Base-by-base conservation (phyloP, 1,140 invertebrate genomes). In the Episyrphus balteatus region DNA sequence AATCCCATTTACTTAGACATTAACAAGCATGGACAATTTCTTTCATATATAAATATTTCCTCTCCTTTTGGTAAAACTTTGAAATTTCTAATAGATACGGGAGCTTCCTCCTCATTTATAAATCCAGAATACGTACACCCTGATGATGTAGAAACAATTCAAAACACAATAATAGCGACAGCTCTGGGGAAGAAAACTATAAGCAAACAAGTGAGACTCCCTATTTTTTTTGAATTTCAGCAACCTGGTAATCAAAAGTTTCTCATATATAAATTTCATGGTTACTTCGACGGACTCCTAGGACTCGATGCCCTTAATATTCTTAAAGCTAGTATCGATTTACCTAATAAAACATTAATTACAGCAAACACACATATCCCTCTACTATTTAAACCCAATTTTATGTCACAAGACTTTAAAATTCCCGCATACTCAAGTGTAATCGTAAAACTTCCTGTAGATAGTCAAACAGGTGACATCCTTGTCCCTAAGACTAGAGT, bases 261-360 rank as follows among this genome's bases (percentile, higher is more conserved):
- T 12, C 33, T 50, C 1, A 1, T 50, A 15, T 50, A 46, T 33
- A 50, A 50, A 47, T 50, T 50, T n/a, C 49, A 50, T 46, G 26
- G 36, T 18, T 50, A 46, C 32, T 50, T 50, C 21, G 49, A 46
- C 31, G 49, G 44, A 1, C 15, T 50, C 0, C 30, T 46, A n/a
- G 49, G 49, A 2, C 17, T 46, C 1, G 44, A 43, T 31, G 12
- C 12, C 17, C 12, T 41, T 26, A 26, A 3, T 26, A 3, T 5
- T 5, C 21, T 26, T 8, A 26, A 26, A 47, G 38, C 38, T 11
- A 47, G 38, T 21, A 21, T 46, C 19, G 44, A 46, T n/a, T 10
- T 46, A 2, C 43, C 6, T 34, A 15, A 5, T n/a, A 19, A 5
- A 47, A 34, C 33, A 34, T 5, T 47, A 11, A 30, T 31, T n/a